These are phyloP conservation scores for Marronus borbonicus DNA, from an alignment of 2,888 invertebrate species.

Conservation along the genomic window DNA sequence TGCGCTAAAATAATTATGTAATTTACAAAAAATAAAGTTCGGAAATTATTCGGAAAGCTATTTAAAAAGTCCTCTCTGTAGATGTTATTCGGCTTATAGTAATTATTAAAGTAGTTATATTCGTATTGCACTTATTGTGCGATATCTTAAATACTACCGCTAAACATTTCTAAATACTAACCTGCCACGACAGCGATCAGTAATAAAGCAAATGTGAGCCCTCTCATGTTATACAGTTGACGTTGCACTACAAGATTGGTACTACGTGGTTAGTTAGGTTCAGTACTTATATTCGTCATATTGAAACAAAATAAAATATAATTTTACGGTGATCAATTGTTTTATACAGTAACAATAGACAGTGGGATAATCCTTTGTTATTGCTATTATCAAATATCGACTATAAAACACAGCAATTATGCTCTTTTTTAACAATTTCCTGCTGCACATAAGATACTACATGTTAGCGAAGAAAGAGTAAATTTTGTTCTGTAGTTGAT, in stretches of 20 bases:
- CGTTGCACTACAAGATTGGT: not conserved
- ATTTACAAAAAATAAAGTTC: too few species aligned
- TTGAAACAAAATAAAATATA: not conserved
- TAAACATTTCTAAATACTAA: not conserved
- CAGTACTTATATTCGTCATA: slow-evolving; percentile 2
- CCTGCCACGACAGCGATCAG: not conserved
- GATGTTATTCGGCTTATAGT: too few species aligned
- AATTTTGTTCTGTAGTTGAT: too few species aligned
- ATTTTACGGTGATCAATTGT: slow-evolving; percentile 9
- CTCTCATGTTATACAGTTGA: not conserved
- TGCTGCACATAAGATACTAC: too few species aligned
- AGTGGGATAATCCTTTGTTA: slow-evolving; percentile 7
- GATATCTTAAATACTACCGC: too few species aligned
- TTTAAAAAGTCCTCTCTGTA: too few species aligned
- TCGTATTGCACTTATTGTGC: too few species aligned
- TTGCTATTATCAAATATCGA: not conserved
- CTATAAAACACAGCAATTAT: not conserved
- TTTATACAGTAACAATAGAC: slow-evolving; percentile 10
- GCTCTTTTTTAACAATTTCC: too few species aligned
- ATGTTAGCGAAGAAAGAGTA: too few species aligned
- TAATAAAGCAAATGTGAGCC: not conserved
- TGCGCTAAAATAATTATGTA: too few species aligned
- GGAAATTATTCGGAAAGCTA: too few species aligned
- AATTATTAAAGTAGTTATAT: too few species aligned
- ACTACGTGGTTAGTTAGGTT: not conserved